Evolutionary conservation across 2,113 vertebrate species (phyloP), one percentile per base, ranked within the genome.

Genomic region (Larimichthys polyactis): DNA sequence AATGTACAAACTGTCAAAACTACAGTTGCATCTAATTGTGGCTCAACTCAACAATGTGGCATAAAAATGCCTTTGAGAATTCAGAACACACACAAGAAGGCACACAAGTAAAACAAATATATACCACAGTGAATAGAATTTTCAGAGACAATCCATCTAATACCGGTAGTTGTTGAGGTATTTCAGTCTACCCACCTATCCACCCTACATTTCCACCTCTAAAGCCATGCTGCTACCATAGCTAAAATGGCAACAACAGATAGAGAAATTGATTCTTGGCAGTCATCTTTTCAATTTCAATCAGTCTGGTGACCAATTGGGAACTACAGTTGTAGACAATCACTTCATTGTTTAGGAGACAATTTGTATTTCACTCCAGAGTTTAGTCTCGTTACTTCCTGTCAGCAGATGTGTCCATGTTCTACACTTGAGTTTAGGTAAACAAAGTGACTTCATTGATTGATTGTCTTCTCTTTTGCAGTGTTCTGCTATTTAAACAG

Each of bases 11-110:
- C 63, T 24, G 12, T 78, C 63, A 36, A 58, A 73, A 60, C 60
- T 58, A 71, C 16, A 71, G 68, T 76, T 67, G 68, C 24, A 82
- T 76, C 27, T 79, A 71, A 77, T 82, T 82, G 54, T 57, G 67
- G 67, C 65, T 86, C 15, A 0, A 43, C 57, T 49, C 27, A 73
- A 55, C 58, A 71, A 17, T 49, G 9, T 43, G 44, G 58, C 59
- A 82, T 70, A 22, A 36, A 52, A 80, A 76, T 22, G 19, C 20
- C 14, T 66, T 71, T 1, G 51, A 58, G n/a, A 86, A 81, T 68
- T 29, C 36, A 73, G 77, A 76, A 66, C 19, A 51, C 15, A 66
- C 10, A 69, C 14, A 29, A 71, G 22, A 1, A 67, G 36, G 57
- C 17, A 60, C 17, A 51, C 43, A 75, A 11, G 36, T 29, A 19